phyloP scores from a whole-genome alignment of 2,888 invertebrate genomes.

The Tipula confusa region DNA sequence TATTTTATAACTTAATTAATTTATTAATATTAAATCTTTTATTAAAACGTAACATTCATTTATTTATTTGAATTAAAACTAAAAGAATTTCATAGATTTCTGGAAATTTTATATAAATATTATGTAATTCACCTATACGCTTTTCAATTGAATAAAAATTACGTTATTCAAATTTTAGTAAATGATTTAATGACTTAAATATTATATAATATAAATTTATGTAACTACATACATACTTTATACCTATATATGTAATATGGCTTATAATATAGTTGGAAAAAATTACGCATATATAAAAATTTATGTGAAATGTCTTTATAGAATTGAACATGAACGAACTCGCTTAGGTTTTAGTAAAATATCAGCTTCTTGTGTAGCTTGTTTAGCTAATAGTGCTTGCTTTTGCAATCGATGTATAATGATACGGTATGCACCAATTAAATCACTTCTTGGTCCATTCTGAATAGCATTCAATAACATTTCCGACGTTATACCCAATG shows the following conservation, averaged over 20 bases:
- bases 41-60: background rate
- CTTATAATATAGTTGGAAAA: background rate
- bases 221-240: too few species aligned
- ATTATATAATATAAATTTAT: too few species aligned
- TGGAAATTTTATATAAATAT: too few species aligned
- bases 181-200: background rate
- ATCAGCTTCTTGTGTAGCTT: conserved; percentile 39
- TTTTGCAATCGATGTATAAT: conserved; percentile 56
- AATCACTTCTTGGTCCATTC: conserved; percentile 59
- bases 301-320: background rate
- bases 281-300: background rate
- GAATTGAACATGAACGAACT: conserved; percentile 29
- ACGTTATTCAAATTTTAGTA: background rate
- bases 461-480: conserved; percentile 55
- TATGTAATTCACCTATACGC: background rate
- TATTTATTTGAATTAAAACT: too few species aligned
- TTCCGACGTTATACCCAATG: conserved; percentile 57
- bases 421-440: conserved; percentile 68
- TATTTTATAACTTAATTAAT: background rate
- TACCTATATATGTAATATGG: too few species aligned
- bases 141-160: background rate
- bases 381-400: conserved; percentile 48
- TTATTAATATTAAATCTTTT: too few species aligned
- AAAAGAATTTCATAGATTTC: background rate
- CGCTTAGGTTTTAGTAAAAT: background rate